Base-by-base conservation (phyloP, 2,888 invertebrate genomes). In the Lagria hirta region DNA sequence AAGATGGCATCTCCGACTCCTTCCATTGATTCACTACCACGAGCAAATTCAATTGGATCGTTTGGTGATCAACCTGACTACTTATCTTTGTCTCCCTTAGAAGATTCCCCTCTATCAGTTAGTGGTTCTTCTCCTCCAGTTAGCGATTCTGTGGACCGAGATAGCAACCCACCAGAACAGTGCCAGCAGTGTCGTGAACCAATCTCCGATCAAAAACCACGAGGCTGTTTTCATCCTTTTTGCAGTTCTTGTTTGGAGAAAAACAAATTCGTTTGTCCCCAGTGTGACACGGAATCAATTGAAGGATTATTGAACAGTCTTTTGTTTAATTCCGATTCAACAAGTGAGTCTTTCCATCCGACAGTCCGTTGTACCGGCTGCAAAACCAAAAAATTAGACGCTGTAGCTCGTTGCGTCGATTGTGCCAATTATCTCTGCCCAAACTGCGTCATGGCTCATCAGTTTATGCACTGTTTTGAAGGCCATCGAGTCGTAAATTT, bases 401-500 rank as follows among this genome's bases (percentile, higher is more conserved):
- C 96, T 29, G 91, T 95, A 43, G 95, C 95, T 49, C 88, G 92
- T 69, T 97, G 96, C 74, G 88, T 92, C 65, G 96, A 97, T 73
- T 99, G 98, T 74, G 89, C 90, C 65, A 94, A 94, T 70, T 92
- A 89, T 70, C 82, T 99, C 59, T 98, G 98, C 75, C 86, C 90
- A 45, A 94, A 95, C 72, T 98, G 98, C 81, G 93, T 94, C 64
- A 95, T 95, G 85, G 97, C 97, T 51, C 98, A 98, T 75, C 93
- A 96, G 75, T 95, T 91, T 72, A 97, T 98, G 96, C 95, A 96
- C 73, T 97, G 96, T 72, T 98, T 98, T 73, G 94, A 95, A 71
- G 95, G 94, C 51, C 96, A 97, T 73, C 84, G 93, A 43, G 93
- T 96, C 46, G 80, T 88, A 58, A 80, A 84, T 49, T 76, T 88